These are phyloP conservation scores for Saccopteryx bilineata DNA, from an alignment of 2,113 vertebrate species.

Conservation along the genomic window DNA sequence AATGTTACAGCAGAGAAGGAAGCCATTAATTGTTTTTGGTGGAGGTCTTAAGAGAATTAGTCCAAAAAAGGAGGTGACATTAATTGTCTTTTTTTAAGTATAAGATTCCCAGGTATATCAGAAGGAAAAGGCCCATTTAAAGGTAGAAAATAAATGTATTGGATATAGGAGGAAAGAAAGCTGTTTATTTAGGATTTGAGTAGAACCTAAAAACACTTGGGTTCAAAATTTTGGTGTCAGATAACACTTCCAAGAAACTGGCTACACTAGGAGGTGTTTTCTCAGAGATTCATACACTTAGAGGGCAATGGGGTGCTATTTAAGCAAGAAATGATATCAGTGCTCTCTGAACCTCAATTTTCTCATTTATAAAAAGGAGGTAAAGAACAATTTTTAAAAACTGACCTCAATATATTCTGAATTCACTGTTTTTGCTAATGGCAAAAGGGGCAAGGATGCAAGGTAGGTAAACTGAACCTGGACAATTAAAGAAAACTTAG, in stretches of 20 bases:
- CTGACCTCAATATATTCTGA: neutral
- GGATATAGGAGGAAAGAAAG: neutral
- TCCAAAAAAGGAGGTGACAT: neutral
- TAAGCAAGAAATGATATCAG: neutral
- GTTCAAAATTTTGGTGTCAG: neutral
- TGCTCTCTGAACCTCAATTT: neutral
- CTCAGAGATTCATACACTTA: neutral
- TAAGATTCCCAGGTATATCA: neutral
- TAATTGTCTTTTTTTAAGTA: neutral
- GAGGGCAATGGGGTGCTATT: neutral
- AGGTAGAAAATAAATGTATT: neutral
- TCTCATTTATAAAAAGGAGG: neutral
- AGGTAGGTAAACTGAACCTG: neutral
- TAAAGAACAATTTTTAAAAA: neutral
- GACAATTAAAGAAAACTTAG: neutral
- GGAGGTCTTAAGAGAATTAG: neutral
- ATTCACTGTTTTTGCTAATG: conserved; percentile 27
- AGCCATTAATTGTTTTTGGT: neutral
- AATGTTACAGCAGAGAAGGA: neutral
- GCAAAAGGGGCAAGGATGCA: neutral
- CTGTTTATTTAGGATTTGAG: neutral
- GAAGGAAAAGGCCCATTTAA: neutral
- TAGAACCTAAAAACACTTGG: neutral
- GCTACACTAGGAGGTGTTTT: neutral
- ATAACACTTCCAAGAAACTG: neutral